Evolutionary conservation across 2,113 vertebrate genomes (phyloP).

Genomic region (Erinaceus europaeus): DNA sequence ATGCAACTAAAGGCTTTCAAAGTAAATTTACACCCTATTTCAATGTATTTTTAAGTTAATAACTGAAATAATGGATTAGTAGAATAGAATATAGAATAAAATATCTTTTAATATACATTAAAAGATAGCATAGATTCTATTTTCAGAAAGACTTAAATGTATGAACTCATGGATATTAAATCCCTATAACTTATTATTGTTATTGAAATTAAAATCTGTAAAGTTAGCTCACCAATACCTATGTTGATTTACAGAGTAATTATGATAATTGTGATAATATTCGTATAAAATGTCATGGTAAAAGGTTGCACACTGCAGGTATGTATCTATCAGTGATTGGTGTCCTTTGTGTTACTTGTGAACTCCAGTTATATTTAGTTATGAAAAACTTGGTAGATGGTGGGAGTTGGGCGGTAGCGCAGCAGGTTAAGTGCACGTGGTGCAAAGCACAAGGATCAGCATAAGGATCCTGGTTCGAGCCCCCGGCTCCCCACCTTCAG

Average conservation of each 20-base stretch:
- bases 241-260: neutral
- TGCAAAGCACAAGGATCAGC: no score
- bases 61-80: neutral
- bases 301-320: neutral
- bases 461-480: no score
- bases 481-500: no score
- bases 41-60: neutral
- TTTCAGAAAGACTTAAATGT: neutral
- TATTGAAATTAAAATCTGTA: no score
- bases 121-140: no score
- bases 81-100: neutral
- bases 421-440: no score
- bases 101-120: no score
- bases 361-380: neutral
- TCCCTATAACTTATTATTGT: conserved; percentile 3
- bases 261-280: neutral
- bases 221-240: neutral
- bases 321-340: neutral
- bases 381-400: neutral
- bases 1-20: neutral
- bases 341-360: neutral
- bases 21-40: neutral
- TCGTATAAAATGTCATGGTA: neutral
- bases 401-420: no score
- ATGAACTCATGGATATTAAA: neutral